Evolutionary conservation across 1,140 invertebrate genomes (phyloP).

Genomic region (Hyphantria cunea): DNA sequence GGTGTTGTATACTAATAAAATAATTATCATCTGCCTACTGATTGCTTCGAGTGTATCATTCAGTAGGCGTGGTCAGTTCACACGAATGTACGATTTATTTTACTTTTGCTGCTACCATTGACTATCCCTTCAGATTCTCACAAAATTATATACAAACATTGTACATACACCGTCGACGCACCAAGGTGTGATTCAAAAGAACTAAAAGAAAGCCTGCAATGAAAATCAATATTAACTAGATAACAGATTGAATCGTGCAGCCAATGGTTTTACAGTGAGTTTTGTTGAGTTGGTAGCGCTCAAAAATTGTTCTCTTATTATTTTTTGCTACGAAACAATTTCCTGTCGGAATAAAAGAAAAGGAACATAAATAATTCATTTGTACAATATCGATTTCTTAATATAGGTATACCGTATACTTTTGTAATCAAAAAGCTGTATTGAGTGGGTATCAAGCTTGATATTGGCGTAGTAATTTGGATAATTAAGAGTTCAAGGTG

Average conservation of each 20-base stretch:
- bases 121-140: background rate
- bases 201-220: slow-evolving; percentile 1
- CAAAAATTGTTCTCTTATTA: slow-evolving; percentile 44
- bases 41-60: slow-evolving; percentile 49
- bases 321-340: slow-evolving; percentile 57
- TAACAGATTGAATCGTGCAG: no score
- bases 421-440: no score
- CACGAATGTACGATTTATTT: slow-evolving; percentile 56
- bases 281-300: slow-evolving; percentile 39
- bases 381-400: slow-evolving; percentile 47
- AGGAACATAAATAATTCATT: slow-evolving; percentile 24
- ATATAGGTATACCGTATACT: no score
- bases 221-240: background rate
- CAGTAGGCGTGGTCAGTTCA: slow-evolving; percentile 53
- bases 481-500: no score
- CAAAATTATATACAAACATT: background rate
- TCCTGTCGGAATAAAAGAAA: slow-evolving; percentile 49
- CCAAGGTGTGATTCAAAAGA: no score
- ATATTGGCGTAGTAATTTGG: no score
- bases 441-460: no score
- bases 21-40: slow-evolving; percentile 54
- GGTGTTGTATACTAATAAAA: slow-evolving; percentile 62
- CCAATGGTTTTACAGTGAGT: slow-evolving; percentile 2
- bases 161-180: slow-evolving; percentile 6
- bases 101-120: slow-evolving; percentile 1